A percentile compares a stretch with the other conserved stretches of the same genome.
Conservation (phyloP, 2,797 vertebrate species). For the Cossypha polioptera region DNA sequence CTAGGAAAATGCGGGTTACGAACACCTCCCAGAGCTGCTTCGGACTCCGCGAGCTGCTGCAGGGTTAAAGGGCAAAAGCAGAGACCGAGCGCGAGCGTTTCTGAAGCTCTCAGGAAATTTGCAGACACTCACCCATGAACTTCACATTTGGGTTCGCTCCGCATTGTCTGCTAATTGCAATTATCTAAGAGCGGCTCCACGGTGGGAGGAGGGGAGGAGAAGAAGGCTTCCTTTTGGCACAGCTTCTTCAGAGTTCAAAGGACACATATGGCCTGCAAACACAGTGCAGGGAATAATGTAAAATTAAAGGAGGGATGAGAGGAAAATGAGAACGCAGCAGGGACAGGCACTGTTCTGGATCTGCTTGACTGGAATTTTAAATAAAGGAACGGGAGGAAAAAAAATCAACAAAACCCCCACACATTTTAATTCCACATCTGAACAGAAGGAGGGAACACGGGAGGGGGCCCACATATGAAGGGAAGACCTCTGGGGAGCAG, state of each 20-base stretch:
- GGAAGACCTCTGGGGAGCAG: neutral
- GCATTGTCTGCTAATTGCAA: neutral
- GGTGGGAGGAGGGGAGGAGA: neutral
- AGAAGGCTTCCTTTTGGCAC: conserved; percentile 49
- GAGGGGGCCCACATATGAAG: neutral
- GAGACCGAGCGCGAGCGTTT: neutral
- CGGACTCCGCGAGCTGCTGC: neutral
- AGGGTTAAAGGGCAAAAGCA: neutral
- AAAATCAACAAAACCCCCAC: neutral
- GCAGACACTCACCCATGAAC: neutral
- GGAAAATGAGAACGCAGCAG: conserved; percentile 25
- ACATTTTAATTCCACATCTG: neutral
- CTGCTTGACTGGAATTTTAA: conserved; percentile 21
- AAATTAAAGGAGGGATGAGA: conserved; percentile 29
- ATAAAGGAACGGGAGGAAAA: neutral
- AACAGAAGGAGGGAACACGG: neutral
- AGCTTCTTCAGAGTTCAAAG: conserved; percentile 60
- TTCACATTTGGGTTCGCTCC: neutral
- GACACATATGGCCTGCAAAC: conserved; percentile 61
- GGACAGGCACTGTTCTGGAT: conserved; percentile 2
- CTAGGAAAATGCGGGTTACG: neutral
- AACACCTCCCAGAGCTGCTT: neutral
- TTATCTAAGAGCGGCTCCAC: conserved; percentile 3
- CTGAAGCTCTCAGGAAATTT: neutral
- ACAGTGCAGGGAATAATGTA: conserved; percentile 6